Evolutionary conservation across 1,140 invertebrate genomes (phyloP), one percentile per base, ranked within the genome.

Genomic region (Trachelipus rathkii): DNA sequence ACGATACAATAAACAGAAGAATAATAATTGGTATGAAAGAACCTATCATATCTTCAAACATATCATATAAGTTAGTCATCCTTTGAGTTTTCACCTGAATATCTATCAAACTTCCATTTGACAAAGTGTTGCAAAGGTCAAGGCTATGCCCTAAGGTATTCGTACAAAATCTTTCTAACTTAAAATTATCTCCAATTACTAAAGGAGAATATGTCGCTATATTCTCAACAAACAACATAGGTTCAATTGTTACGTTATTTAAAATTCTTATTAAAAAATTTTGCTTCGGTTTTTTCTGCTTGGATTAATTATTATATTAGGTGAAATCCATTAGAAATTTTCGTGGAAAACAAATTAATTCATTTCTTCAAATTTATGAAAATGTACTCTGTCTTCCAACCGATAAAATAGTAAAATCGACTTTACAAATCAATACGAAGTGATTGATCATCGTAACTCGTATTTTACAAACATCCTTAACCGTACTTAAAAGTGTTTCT

Each of bases 1-100:
- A 75, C 13, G 74, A 44, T 0, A 68, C 74, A 23, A 75, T 75
- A 45, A 75, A 75, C 8, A 68, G 50, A 13, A 75, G 44, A 19
- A 75, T n/a, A 10, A 75, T 19, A 44, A 75, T 46, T 3, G 67
- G 74, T n/a, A 75, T 50, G n/a, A 75, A 10, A 21, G 33, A 21
- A 5, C 15, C n/a, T 0, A 75, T 11, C 5, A 75, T 19, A 10
- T 45, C 68, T 19, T 69, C 43, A 60, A 33, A 19, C 15, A 75
- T 44, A 24, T 44, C 43, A 60, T 19, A 75, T 15, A 44, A 8
- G 67, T 68, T 75, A 21, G 0, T 33, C 19, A 68, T 13, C 19
- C 44, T 68, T 67, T 75, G 60, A 23, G 45, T 67, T 2, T 75
- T 24, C n/a, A 75, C 44, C 21, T 75, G 44, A 2, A 44, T n/a